These are phyloP conservation scores for Heliangelus exortis DNA, from an alignment of 2,797 vertebrate species.

Conservation along the genomic window DNA sequence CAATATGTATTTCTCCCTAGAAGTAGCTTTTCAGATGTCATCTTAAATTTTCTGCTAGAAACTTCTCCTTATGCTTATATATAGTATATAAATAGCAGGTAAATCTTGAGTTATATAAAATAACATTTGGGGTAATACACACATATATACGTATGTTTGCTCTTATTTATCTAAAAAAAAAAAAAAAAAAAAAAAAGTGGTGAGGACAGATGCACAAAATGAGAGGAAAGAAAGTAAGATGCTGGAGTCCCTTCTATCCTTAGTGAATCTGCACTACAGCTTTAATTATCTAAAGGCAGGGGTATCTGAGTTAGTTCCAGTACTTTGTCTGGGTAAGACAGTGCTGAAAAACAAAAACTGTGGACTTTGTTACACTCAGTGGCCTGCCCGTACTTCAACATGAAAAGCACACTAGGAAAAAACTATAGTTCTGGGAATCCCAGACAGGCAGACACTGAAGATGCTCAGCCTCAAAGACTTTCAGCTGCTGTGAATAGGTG, in stretches of 20 bases:
- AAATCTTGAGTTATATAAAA: conserved; percentile 14
- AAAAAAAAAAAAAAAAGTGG: background rate
- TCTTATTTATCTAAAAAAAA: background rate
- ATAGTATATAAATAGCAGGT: background rate
- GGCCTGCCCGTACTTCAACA: background rate
- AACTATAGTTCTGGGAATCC: background rate
- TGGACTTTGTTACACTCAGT: background rate
- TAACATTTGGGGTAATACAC: background rate
- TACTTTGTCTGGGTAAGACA: background rate
- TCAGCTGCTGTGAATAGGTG: background rate
- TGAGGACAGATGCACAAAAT: background rate
- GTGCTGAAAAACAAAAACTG: background rate
- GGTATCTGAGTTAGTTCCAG: background rate
- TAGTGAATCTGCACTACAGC: background rate
- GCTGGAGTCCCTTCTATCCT: background rate
- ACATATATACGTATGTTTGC: background rate
- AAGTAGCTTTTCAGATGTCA: conserved; percentile 49
- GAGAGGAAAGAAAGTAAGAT: background rate
- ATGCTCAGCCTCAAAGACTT: background rate
- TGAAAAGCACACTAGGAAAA: background rate
- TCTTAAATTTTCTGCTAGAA: conserved; percentile 37
- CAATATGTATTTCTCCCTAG: background rate
- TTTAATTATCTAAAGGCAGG: background rate
- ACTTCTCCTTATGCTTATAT: background rate
- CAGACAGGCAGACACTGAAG: background rate